These are phyloP conservation scores for Dipodomys spectabilis DNA, from an alignment of 2,113 vertebrate genomes.

Conservation along the genomic window DNA sequence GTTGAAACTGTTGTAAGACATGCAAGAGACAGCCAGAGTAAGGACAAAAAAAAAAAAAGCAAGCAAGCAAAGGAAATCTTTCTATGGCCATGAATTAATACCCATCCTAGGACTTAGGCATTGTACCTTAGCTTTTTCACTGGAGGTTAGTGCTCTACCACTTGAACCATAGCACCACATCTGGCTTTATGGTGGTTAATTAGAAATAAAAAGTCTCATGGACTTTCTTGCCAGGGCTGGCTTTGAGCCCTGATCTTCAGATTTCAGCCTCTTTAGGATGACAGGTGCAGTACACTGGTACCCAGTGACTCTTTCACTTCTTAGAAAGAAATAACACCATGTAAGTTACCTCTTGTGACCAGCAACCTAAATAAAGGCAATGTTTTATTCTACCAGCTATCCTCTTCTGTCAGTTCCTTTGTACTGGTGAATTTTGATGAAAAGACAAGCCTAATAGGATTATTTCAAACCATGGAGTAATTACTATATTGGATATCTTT, in stretches of 20 bases:
- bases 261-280: no score
- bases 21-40: background rate
- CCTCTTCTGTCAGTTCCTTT: background rate
- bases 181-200: no score
- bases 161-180: no score
- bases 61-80: background rate
- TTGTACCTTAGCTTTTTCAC: no score
- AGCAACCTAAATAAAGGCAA: constrained; percentile 6
- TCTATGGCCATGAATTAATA: background rate
- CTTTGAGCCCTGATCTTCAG: no score
- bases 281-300: no score
- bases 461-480: constrained; percentile 39
- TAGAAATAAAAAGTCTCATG: no score
- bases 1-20: background rate
- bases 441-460: constrained; percentile 19
- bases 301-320: background rate
- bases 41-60: constrained; percentile 17
- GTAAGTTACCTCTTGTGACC: background rate
- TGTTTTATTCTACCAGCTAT: background rate
- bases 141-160: no score
- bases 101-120: background rate
- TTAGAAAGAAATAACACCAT: background rate
- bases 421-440: constrained; percentile 24
- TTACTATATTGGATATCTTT: background rate
- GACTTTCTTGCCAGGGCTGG: no score